Base-by-base conservation (phyloP, 2,797 vertebrate species). In the Falco biarmicus region DNA sequence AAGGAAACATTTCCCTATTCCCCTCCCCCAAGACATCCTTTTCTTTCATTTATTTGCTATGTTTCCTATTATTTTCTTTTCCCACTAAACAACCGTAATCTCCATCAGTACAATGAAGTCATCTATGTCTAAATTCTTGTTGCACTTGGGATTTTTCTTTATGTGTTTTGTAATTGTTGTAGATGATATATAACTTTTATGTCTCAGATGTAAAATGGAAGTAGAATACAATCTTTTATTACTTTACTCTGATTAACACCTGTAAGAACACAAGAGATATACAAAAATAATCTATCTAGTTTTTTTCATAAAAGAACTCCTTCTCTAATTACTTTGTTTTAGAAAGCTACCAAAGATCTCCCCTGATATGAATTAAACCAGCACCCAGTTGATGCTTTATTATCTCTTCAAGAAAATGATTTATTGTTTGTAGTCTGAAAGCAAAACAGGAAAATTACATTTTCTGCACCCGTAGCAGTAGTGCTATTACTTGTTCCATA, bases 371-470 rank as follows among this genome's bases (percentile, higher is more conserved):
- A 99, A 99, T 98, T 99, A 98, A 98, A 98, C 97, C 96, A 98
- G 98, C 98, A 98, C 98, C 98, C 98, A 98, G 97, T 98, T 98
- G 98, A 97, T 98, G 97, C 97, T 99, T 98, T 98, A 98, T 98
- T 99, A 99, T 99, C 98, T 99, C 98, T 98, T 98, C 98, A 98
- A 98, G 97, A 98, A 98, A 99, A 98, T 98, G 98, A 99, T 99
- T 99, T 99, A 99, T 98, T 98, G 98, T 98, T 99, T 98, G 98
- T 98, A 98, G 98, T 98, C 97, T 96, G 97, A 98, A 98, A 98
- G 98, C 98, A 98, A 98, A 97, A 97, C 97, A 98, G 86, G 97
- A 98, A 99, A 98, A 99, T 99, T 98, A 98, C 97, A 98, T 98
- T 99, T 99, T 98, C 98, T 97, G 97, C 97, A 97, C 95, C 96